Conservation (phyloP, 2,888 invertebrate genomes). For the Caenorhabditis drosophilae region DNA sequence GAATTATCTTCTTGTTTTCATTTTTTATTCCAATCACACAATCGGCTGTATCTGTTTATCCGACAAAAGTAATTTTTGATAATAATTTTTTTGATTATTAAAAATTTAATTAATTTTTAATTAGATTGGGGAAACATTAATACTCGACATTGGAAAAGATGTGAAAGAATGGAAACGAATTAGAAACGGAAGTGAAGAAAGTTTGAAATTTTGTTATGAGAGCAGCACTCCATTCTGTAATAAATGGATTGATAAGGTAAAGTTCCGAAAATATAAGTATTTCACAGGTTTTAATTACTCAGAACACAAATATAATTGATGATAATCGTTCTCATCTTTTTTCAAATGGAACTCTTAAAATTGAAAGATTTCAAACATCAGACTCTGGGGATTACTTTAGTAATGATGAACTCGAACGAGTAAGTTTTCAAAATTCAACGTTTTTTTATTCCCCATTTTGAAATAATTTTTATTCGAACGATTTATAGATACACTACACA, state of each 20-base stretch:
- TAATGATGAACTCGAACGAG: constrained; percentile 39
- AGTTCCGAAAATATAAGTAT: neutral
- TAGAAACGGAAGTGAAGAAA: constrained; percentile 28
- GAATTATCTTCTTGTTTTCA: no score
- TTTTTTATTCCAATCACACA: no score
- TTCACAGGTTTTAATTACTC: constrained; percentile 1
- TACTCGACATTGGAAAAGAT: constrained; percentile 34
- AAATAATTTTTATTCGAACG: no score
- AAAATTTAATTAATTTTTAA: no score
- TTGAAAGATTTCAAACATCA: constrained; percentile 22
- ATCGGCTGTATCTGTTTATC: no score
- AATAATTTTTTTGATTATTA: no score
- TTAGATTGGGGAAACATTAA: constrained; percentile 30
- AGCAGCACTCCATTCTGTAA: neutral
- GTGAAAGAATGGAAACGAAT: constrained; percentile 32
- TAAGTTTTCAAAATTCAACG: constrained; percentile 6
- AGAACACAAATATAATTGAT: constrained; percentile 7
- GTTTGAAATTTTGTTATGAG: constrained; percentile 11
- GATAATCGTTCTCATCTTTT: constrained; percentile 27
- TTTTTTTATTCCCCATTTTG: no score
- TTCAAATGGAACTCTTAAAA: constrained; percentile 39
- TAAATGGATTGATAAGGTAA: constrained; percentile 6
- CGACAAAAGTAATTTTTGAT: no score
- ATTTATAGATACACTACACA: constrained; percentile 33
- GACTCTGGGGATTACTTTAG: constrained; percentile 45